These are phyloP conservation scores for Marcusenius ussheri DNA, from an alignment of 2,113 vertebrate genomes.

Conservation along the genomic window DNA sequence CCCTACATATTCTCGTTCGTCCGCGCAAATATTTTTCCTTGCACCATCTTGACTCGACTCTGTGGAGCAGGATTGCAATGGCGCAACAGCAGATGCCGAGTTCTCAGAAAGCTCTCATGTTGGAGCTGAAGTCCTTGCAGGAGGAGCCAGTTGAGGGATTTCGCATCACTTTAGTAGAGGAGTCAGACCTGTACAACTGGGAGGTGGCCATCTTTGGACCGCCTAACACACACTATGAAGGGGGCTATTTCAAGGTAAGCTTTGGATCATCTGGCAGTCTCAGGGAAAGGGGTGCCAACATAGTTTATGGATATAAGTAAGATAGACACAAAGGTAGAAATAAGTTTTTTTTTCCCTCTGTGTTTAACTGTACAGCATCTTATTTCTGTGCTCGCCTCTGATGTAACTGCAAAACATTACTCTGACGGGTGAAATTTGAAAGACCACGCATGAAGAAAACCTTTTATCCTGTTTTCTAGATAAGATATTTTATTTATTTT, in stretches of 20 bases:
- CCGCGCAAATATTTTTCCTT: neutral
- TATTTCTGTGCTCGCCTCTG: neutral
- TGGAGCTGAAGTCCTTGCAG: conserved; percentile 89
- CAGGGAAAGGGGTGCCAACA: no score
- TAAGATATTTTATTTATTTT: neutral
- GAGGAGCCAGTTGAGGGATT: conserved; percentile 91
- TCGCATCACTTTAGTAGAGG: conserved; percentile 86
- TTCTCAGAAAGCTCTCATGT: conserved; percentile 93
- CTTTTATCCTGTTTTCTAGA: neutral
- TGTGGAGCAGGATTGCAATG: conserved; percentile 57
- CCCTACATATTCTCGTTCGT: neutral
- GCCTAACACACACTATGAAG: conserved; percentile 87
- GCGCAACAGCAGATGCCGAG: conserved; percentile 94
- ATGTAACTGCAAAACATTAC: neutral
- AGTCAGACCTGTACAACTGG: conserved; percentile 93
- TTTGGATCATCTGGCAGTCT: neutral
- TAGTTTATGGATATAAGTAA: neutral
- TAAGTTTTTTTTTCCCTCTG: neutral
- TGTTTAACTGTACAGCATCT: neutral
- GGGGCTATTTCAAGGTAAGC: conserved; percentile 90
- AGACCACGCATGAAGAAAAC: neutral
- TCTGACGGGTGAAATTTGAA: neutral
- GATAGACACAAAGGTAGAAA: neutral
- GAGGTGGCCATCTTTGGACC: conserved; percentile 91
- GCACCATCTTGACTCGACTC: neutral